phyloP scores from a whole-genome alignment of 2,797 vertebrate genomes.

The Rachycentron canadum region DNA sequence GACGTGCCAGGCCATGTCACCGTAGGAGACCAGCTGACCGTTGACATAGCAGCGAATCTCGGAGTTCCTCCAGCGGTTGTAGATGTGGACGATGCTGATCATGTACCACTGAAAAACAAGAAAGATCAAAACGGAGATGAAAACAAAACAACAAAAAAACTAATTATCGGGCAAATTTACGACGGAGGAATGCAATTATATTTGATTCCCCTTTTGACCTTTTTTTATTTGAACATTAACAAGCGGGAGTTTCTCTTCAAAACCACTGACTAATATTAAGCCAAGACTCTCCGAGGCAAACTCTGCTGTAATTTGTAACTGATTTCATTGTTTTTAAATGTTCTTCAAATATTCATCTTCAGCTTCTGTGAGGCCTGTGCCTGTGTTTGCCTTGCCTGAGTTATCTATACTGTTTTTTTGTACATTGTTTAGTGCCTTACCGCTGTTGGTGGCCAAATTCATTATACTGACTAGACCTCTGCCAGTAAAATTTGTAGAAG shows the following conservation, averaged over 20 bases:
- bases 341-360: background rate
- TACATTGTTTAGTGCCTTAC: too few species aligned
- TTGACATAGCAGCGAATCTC: constrained; percentile 99
- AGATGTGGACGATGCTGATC: constrained; percentile 99
- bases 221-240: background rate
- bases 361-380: background rate
- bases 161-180: background rate
- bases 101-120: constrained; percentile 94
- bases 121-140: background rate
- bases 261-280: background rate
- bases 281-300: background rate
- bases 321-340: background rate
- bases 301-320: background rate
- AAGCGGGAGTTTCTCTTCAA: background rate
- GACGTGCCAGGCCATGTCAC: constrained; percentile 99
- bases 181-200: background rate
- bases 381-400: too few species aligned
- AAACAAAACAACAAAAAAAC: background rate
- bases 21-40: constrained; percentile 97
- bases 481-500: constrained; percentile 1
- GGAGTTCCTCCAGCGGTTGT: constrained; percentile 99
- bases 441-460: constrained; percentile 1
- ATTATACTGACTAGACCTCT: constrained; percentile 17
- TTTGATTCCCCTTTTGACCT: constrained; percentile 3
- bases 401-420: background rate